Conservation (phyloP, 2,888 invertebrate species). For the Meteorus cinctellus region DNA sequence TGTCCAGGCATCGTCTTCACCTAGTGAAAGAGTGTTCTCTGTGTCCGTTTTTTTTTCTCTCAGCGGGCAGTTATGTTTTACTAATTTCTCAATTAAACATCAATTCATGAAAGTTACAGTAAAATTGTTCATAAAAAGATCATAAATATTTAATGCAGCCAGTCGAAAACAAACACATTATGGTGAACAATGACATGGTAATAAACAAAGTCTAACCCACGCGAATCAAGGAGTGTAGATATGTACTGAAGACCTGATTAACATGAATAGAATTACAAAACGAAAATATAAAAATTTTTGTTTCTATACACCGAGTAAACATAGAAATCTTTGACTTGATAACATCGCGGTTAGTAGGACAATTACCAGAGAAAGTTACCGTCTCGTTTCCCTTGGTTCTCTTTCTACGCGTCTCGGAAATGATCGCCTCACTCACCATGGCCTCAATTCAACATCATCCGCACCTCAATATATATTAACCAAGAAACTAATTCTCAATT, state of each 20-base stretch:
- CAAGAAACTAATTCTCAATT: constrained; percentile 22
- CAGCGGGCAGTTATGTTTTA: background rate
- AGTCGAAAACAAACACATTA: background rate
- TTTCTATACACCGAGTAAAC: constrained; percentile 22
- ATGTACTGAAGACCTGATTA: background rate
- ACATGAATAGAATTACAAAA: constrained; percentile 18
- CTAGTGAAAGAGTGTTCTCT: background rate
- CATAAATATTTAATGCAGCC: background rate
- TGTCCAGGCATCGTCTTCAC: background rate
- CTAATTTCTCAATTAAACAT: background rate
- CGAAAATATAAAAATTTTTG: constrained; percentile 1
- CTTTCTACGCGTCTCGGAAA: constrained; percentile 29
- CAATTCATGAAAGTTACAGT: background rate
- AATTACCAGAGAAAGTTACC: constrained; percentile 71
- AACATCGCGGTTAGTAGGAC: constrained; percentile 71
- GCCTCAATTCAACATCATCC: constrained; percentile 36
- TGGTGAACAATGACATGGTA: background rate
- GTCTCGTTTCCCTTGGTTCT: constrained; percentile 54
- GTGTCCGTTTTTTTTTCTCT: background rate
- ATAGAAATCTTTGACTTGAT: constrained; percentile 66
- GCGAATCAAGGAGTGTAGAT: background rate
- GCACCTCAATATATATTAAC: constrained; percentile 18
- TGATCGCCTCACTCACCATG: constrained; percentile 34
- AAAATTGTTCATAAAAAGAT: background rate
- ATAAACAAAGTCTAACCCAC: constrained; percentile 27